Base-by-base conservation (phyloP, 1,140 invertebrate genomes). In the Drosophila cardini region DNA sequence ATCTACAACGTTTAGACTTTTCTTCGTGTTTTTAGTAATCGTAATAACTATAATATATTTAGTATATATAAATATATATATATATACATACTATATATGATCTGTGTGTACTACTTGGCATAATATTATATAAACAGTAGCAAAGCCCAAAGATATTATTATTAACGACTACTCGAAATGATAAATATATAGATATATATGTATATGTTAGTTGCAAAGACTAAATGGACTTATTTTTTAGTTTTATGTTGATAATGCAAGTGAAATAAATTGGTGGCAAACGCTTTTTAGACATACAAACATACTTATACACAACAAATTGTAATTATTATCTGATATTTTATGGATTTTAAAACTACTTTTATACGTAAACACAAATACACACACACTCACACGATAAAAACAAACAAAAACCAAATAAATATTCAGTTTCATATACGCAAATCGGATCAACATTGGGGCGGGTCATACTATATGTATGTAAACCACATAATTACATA, bases 311-410 rank as follows among this genome's bases (percentile, higher is more conserved):
- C 70, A 75, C 46, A 83, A 78, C 60, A 73, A 87, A 79, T 79
- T 86, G 83, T 86, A 86, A 86, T 86, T 85, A 84, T 84, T 85
- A 87, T 78, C 83, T 79, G 69, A 89, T 89, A 87, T 89, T 89
- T 87, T 82, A 87, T 84, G 69, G 65, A 87, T 87, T 87, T 87
- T 87, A 87, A 87, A 89, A 72, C 70, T 75, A 87, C 84, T 87
- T 87, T 86, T 87, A 87, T 87, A 87, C 83, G 83, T 87, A 85
- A 84, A 80, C 42, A 46, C 72, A 64, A 65, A 72, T 38, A 58
- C 45, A 70, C 56, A 58, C 21, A 65, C 46, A 72, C 38, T 34
- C 46, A 67, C 15, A 48, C 64, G 8, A 55, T 53, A 16, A 43
- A 52, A 42, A 64, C 48, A 46, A 72, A 45, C 34, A 30, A 69